Evolutionary conservation across 2,113 vertebrate species (phyloP), one percentile per base, ranked within the genome.

Genomic region (Martes martes): DNA sequence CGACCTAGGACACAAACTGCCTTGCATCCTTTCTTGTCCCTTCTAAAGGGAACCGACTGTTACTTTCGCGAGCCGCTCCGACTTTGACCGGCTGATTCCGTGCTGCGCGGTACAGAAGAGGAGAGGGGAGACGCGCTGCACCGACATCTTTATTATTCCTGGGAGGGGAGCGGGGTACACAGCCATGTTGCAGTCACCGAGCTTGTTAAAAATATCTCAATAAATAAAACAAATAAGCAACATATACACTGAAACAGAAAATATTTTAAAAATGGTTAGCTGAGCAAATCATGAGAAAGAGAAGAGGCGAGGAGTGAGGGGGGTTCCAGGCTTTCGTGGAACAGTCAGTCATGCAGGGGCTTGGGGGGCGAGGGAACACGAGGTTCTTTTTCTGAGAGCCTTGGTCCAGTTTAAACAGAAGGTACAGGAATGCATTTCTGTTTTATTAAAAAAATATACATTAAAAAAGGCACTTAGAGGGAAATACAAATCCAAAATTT

Each of bases 191-290:
- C 96, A 93, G 96, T 98, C 96, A 96, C 98, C 95, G 98, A 95
- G 96, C 97, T 98, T 81, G 92, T 99, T 98, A 99, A 99, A 99
- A 99, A 99, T 98, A 98, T 99, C 99, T 99, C 99, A 99, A 99
- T 99, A 99, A 99, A 99, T 99, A 99, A 99, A 98, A 99, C 99
- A 99, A 98, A 98, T 82, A 98, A 98, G 98, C 98, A 97, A 99
- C 99, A 99, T 99, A 98, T 99, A 99, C 99, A 99, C 95, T 99
- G 99, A 98, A 97, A 99, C 97, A 95, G 99, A 98, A 98, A 97
- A 98, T 94, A 63, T 11, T 81, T 79, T 52, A 63, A 85, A 86
- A 28, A 4, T 1, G 3, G 39, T 2, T 85, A 97, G 97, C 81
- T 6, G 94, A 98, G 97, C 85, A 91, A 91, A 63, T 81, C 63